Evolutionary conservation across 2,888 invertebrate species (phyloP).

Genomic region (Clistopyga incitator): DNA sequence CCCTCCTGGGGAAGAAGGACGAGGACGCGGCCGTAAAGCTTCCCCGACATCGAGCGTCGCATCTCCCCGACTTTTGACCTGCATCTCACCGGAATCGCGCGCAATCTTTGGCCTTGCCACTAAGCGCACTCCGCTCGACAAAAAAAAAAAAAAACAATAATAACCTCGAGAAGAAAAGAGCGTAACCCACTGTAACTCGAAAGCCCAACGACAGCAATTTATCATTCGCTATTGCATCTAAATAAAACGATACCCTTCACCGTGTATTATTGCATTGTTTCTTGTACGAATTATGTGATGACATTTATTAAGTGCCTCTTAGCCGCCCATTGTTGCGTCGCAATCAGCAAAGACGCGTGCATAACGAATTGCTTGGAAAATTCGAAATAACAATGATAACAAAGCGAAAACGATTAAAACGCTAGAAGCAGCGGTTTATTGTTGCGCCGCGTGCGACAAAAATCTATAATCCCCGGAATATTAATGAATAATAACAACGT

Average conservation of each 20-base stretch:
- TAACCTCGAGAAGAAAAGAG: neutral
- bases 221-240: neutral
- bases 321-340: neutral
- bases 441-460: too few relatives aligned
- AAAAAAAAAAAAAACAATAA: neutral
- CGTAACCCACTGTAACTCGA: neutral
- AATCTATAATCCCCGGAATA: too few relatives aligned
- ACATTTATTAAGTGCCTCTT: constrained; percentile 13
- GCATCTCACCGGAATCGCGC: constrained; percentile 55
- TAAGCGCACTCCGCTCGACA: neutral
- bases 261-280: neutral
- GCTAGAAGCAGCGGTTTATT: neutral
- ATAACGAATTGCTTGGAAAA: neutral
- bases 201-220: neutral
- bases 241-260: neutral
- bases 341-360: neutral
- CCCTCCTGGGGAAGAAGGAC: constrained; percentile 27
- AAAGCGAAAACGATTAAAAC: neutral
- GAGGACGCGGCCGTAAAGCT: constrained; percentile 21
- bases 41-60: constrained; percentile 32
- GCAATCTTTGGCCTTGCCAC: constrained; percentile 35
- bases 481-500: too few relatives aligned
- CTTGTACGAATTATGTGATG: neutral
- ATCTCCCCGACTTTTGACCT: constrained; percentile 63
- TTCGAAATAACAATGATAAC: neutral